These are phyloP conservation scores for Phasianus colchicus DNA, from an alignment of 2,113 vertebrate species.

Conservation along the genomic window DNA sequence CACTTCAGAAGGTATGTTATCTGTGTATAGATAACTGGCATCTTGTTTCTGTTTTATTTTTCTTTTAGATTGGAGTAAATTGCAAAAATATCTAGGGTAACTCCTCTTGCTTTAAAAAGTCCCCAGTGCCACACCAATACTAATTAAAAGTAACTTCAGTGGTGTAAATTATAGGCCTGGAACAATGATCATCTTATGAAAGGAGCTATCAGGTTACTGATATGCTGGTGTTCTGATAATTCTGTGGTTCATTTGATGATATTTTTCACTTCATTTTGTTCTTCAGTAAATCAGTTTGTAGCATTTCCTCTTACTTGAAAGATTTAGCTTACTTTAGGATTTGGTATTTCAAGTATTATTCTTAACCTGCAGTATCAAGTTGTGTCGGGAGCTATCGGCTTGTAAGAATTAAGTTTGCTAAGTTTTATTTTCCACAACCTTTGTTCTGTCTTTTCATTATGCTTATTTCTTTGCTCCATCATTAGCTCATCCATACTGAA, in stretches of 20 bases:
- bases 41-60: neutral
- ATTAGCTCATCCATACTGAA: neutral
- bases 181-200: neutral
- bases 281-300: neutral
- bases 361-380: neutral
- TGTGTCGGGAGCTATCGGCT: neutral
- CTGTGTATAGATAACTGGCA: neutral
- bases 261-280: neutral
- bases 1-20: conserved; percentile 82
- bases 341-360: neutral
- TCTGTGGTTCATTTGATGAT: neutral
- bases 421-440: neutral
- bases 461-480: neutral
- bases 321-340: neutral
- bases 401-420: neutral
- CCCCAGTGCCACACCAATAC: neutral
- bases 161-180: neutral
- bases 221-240: neutral
- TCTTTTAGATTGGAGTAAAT: neutral
- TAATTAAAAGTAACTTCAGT: conserved; percentile 5
- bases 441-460: neutral
- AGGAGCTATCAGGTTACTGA: conserved; percentile 4
- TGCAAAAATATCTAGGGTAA: neutral
- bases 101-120: neutral
- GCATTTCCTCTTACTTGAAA: neutral